Evolutionary conservation across 2,888 invertebrate species (phyloP).

Genomic region (Chelonus formosanus): DNA sequence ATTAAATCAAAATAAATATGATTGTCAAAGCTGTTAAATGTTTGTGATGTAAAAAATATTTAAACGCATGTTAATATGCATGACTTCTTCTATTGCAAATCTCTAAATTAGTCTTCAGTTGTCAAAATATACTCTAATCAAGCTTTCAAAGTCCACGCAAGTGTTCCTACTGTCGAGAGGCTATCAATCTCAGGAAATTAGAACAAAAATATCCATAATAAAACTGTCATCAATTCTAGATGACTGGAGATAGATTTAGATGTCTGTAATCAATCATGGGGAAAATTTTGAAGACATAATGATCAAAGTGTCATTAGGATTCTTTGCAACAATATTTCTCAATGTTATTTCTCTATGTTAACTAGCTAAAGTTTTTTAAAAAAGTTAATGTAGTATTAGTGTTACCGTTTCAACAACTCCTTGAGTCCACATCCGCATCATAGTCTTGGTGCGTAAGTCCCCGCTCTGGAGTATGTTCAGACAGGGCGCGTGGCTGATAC

Average conservation of each 20-base stretch:
- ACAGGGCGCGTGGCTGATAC: slow-evolving; percentile 57
- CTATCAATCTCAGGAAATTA: slow-evolving; percentile 11
- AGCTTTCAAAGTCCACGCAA: slow-evolving; percentile 6
- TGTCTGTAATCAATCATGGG: slow-evolving; percentile 5
- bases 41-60: not conserved
- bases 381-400: slow-evolving; percentile 2
- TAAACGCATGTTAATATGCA: slow-evolving; percentile 14
- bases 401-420: slow-evolving; percentile 24
- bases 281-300: slow-evolving; percentile 6
- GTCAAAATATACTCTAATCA: slow-evolving; percentile 24
- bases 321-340: slow-evolving; percentile 10
- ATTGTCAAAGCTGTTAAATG: too few relatives aligned
- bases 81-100: slow-evolving; percentile 19
- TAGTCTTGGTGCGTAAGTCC: slow-evolving; percentile 38
- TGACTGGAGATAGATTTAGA: not conserved
- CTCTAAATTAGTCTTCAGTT: not conserved
- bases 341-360: not conserved
- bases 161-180: not conserved
- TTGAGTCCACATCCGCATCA: slow-evolving; percentile 38
- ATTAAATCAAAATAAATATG: too few relatives aligned
- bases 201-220: not conserved
- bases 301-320: slow-evolving; percentile 5
- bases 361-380: too few relatives aligned
- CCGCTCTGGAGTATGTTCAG: slow-evolving; percentile 36
- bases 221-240: slow-evolving; percentile 14